These are phyloP conservation scores for Silvanus unidentatus DNA, from an alignment of 2,888 invertebrate species.

Conservation along the genomic window DNA sequence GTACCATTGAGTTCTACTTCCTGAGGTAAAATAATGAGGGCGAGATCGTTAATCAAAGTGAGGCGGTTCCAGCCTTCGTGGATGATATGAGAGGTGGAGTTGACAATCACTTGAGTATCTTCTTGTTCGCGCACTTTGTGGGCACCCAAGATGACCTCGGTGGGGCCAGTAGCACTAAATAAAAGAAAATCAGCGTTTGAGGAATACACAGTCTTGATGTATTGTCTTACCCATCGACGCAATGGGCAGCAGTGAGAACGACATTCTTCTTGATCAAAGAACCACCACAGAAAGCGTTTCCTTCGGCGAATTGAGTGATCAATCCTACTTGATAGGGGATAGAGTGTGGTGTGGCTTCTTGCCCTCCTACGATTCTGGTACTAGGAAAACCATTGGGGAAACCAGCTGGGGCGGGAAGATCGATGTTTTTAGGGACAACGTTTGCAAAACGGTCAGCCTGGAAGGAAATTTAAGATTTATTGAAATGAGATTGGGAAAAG, in stretches of 20 bases:
- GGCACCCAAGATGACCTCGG: constrained; percentile 26
- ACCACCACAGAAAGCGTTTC: constrained; percentile 26
- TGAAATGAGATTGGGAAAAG: too few species aligned
- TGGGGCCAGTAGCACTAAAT: constrained; percentile 5
- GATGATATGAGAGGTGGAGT: constrained; percentile 30
- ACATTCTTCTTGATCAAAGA: constrained; percentile 20
- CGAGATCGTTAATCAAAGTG: constrained; percentile 42
- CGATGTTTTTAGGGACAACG: too few species aligned
- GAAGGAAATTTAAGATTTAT: too few species aligned
- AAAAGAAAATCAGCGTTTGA: not conserved
- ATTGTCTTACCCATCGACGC: constrained; percentile 22
- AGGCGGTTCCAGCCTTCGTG: constrained; percentile 32
- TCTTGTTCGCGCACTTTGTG: constrained; percentile 35
- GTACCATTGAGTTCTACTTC: constrained; percentile 41
- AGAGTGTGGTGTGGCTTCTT: constrained; percentile 26
- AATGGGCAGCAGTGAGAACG: constrained; percentile 30
- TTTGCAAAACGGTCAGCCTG: too few species aligned
- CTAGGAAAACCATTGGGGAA: too few species aligned
- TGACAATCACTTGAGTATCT: constrained; percentile 23
- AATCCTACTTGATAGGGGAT: constrained; percentile 19
- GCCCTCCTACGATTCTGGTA: constrained; percentile 20
- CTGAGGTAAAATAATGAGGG: constrained; percentile 43
- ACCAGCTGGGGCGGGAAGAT: too few species aligned
- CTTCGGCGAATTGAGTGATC: constrained; percentile 10
- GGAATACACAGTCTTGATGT: not conserved